phyloP scores from a whole-genome alignment of 2,113 vertebrate genomes.

The Bos taurus region DNA sequence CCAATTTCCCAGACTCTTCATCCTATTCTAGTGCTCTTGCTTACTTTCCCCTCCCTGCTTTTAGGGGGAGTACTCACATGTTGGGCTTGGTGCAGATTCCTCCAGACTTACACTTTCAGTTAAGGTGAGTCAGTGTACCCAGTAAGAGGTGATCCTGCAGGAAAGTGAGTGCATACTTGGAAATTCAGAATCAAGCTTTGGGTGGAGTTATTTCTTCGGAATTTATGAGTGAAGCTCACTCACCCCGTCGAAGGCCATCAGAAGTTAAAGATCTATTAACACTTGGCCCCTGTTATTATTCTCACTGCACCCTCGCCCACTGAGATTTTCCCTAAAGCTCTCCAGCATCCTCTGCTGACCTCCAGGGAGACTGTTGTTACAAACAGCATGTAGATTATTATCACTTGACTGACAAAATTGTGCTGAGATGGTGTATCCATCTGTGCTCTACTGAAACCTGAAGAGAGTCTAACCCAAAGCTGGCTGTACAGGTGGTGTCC shows the following conservation, averaged over 20 bases:
- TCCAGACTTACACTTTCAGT: not conserved
- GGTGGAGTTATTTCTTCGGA: not conserved
- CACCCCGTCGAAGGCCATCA: too few species aligned
- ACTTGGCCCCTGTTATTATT: not conserved
- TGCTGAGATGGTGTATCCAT: not conserved
- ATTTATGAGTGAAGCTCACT: not conserved
- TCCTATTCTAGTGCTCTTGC: not conserved
- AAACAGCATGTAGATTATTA: not conserved
- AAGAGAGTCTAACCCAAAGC: not conserved
- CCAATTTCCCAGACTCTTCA: not conserved
- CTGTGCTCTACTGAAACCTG: not conserved
- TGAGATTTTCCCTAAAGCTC: not conserved
- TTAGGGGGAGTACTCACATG: not conserved
- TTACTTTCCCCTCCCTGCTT: not conserved
- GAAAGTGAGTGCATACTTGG: not conserved
- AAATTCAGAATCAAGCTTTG: not conserved
- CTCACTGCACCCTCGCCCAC: not conserved
- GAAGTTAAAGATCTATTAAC: not conserved
- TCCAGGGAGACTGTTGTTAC: not conserved
- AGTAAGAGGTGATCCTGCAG: not conserved
- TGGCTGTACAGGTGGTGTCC: not conserved
- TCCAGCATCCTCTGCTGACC: not conserved
- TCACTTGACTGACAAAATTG: not conserved
- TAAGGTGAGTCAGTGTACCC: not conserved
- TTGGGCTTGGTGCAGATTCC: not conserved